phyloP scores from a whole-genome alignment of 1,140 invertebrate genomes.

The Euura saliciscinereae region DNA sequence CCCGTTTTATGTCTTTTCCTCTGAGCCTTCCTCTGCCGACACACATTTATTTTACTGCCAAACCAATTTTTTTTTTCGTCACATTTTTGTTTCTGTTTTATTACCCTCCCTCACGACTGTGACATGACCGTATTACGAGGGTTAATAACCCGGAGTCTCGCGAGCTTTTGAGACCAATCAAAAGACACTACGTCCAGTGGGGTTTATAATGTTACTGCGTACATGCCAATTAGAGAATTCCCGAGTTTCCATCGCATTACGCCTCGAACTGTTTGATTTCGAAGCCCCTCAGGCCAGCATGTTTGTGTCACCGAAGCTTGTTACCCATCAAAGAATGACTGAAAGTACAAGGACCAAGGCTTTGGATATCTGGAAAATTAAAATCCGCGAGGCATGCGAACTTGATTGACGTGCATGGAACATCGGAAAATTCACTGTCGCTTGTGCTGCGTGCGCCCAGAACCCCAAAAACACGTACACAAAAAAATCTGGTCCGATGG shows the following conservation, averaged over 20 bases:
- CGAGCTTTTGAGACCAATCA: neutral
- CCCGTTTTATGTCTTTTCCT: neutral
- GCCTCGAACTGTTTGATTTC: neutral
- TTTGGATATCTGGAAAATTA: too few species aligned
- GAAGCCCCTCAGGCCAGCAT: neutral
- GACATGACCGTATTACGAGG: neutral
- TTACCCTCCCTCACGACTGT: too few species aligned
- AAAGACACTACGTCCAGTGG: neutral
- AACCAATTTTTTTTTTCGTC: neutral
- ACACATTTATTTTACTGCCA: neutral
- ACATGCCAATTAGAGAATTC: neutral
- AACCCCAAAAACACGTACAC: too few species aligned
- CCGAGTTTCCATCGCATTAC: neutral
- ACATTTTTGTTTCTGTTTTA: neutral
- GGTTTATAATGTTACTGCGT: neutral
- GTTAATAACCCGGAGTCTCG: neutral
- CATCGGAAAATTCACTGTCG: too few species aligned
- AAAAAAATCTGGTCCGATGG: too few species aligned
- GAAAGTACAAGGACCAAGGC: too few species aligned
- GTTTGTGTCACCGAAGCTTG: too few species aligned
- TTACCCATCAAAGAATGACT: too few species aligned
- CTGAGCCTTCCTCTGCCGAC: neutral
- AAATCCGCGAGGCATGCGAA: too few species aligned
- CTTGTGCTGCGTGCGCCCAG: too few species aligned
- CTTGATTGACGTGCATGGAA: too few species aligned